Base-by-base conservation (phyloP, 2,888 invertebrate species). In the Netelia virgata region DNA sequence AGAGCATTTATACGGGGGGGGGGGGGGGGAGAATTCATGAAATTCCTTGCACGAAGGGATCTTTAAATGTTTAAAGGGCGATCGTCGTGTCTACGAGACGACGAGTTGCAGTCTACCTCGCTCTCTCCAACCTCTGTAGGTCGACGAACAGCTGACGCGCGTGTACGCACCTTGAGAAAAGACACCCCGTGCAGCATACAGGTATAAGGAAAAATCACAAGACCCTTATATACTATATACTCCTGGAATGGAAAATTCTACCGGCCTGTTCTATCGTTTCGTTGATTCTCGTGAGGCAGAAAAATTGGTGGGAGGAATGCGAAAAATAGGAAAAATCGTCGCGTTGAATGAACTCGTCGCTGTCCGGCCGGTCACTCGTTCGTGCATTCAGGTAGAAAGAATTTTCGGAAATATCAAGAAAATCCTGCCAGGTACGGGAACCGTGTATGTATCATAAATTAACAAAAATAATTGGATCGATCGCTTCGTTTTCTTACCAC, bases 11-110 rank as follows among this genome's bases (percentile, higher is more conserved):
- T 28, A 28, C 28, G 3, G 28, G 28, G 6, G 28, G 3, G 28
- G 28, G 5, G 5, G 5, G 28, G 28, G 28, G 5, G 28, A 28
- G 28, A 28, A 28, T 28, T 28, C 28, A 28, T 80, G 72, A 43
- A 53, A 76, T 76, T 28, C 72, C 53, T 73, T 20, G 47, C 14
- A n/a, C n/a, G 20, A 61, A 68, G 50, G 81, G 91, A 87, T 88
- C 90, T 91, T 92, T 92, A 91, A 92, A 91, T 80, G 90, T 92
- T 92, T 91, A 92, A 92, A 89, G 90, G 91, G 88, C 87, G 83
- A 78, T 73, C 68, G 57, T 53, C 28, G 64, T 23, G 53, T 79
- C 70, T 63, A 55, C 81, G 50, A 47, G 74, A 53, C 55, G 14
- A 72, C 68, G 64, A 66, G 69, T 47, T 3, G n/a, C 28, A 41